These are phyloP conservation scores for Hyppa rectilinea DNA, from an alignment of 2,888 invertebrate genomes.

Conservation along the genomic window DNA sequence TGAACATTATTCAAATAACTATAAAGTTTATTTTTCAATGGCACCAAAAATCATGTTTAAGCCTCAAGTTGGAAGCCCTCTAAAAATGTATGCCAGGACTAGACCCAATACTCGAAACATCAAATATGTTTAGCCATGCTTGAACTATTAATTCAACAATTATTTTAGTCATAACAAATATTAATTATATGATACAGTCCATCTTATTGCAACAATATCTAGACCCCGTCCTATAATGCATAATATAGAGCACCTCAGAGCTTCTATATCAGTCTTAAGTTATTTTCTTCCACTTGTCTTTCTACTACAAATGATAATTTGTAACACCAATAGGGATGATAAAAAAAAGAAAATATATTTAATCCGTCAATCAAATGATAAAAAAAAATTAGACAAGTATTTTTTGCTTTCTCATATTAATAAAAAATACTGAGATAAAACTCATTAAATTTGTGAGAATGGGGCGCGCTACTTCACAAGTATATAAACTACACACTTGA, in stretches of 20 bases:
- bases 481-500: too few relatives aligned
- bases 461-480: too few relatives aligned
- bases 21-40: conserved; percentile 5
- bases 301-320: not conserved
- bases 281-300: conserved; percentile 12
- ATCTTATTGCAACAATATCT: not conserved
- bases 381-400: too few relatives aligned
- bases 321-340: too few relatives aligned
- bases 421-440: too few relatives aligned
- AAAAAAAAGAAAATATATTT: too few relatives aligned
- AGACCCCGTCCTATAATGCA: not conserved
- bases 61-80: not conserved
- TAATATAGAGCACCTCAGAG: conserved; percentile 24
- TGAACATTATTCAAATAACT: rapidly evolving
- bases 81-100: not conserved
- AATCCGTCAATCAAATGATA: too few relatives aligned
- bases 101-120: not conserved
- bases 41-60: not conserved
- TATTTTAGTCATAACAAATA: conserved; percentile 7
- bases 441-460: too few relatives aligned
- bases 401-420: too few relatives aligned
- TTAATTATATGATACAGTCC: conserved; percentile 1
- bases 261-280: conserved; percentile 37
- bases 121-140: not conserved
- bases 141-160: too few relatives aligned